A percentile compares a stretch with the other conserved stretches of the same genome.
Conservation (phyloP, 2,888 invertebrate genomes). For the Clunio marinus region DNA sequence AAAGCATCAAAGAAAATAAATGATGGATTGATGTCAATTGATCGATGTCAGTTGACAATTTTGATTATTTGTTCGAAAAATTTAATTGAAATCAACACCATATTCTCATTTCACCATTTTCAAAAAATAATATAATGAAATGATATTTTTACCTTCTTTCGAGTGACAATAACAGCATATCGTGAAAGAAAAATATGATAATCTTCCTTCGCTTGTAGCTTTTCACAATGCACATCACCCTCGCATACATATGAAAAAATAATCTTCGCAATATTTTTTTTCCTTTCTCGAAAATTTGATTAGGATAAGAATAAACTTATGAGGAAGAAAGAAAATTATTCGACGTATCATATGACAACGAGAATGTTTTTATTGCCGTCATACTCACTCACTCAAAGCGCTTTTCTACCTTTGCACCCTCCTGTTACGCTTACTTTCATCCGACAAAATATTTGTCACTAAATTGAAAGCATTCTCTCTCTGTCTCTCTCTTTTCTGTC, state of each 20-base stretch:
- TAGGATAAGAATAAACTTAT: neutral
- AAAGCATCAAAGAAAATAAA: neutral
- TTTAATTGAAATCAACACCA: neutral
- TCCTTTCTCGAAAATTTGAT: conserved; percentile 10
- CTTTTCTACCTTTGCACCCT: neutral
- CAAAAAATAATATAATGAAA: conserved; percentile 4
- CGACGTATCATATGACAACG: conserved; percentile 1
- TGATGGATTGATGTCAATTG: neutral
- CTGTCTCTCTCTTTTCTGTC: neutral
- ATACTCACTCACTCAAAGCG: neutral
- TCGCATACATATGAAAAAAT: neutral
- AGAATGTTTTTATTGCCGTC: conserved; percentile 18
- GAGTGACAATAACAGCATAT: neutral
- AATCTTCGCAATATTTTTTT: conserved; percentile 22
- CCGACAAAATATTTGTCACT: conserved; percentile 8
- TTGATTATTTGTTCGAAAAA: conserved; percentile 5
- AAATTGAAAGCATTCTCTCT: too few relatives aligned
- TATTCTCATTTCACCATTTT: neutral
- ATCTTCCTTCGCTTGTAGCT: neutral
- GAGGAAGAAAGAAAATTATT: conserved; percentile 9
- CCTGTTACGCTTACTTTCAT: neutral
- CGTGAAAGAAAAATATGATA: conserved; percentile 9
- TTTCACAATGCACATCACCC: conserved; percentile 1
- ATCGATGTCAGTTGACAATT: neutral
- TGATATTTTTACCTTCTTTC: conserved; percentile 1